Base-by-base conservation (phyloP, 2,888 invertebrate species). In the Drosophila austrosaltans region DNA sequence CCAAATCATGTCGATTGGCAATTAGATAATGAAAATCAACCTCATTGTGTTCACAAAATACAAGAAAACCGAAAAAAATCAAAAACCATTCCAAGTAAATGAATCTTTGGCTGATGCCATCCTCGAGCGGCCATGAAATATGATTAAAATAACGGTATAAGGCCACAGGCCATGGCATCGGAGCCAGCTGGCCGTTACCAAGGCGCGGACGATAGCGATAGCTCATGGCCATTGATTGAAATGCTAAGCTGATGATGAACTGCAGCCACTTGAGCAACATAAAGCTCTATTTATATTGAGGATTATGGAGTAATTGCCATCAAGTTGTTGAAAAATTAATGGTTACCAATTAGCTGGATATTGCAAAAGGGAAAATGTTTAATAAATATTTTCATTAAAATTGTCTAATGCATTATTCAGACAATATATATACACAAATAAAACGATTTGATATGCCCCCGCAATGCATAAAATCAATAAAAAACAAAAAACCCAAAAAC, bases 111-210 rank as follows among this genome's bases (percentile, higher is more conserved):
- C 75, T 65, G 6, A 56, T 78, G 7, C 62, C 66, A 67, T 89
- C 90, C 56, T 86, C 89, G 53, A 90, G 72, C 0, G 90, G 90
- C 90, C 90, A 90, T 22, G 67, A 65, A 3, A 89, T 70, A 25
- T 75, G 79, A 53, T 90, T 90, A 3, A 80, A 12, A 1, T 57
- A 58, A 10, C 90, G 82, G 65, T 80, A 88, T 2, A 84, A 0
- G 2, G 68, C 74, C 40, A 90, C 22, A 0, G 83, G 82, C 89
- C 84, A 89, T 12, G 79, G 53, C 53, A 90, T 60, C 3, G 82
- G 78, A 0, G 63, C 88, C 0, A 59, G 3, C 2, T 66, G 59
- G 6, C 90, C 89, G 39, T 81, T 76, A 0, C 63, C 20, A 3
- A 89, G 75, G 25, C 78, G 73, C 32, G 90, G 90, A 25, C 73